These are phyloP conservation scores for Sesamia inferens DNA, from an alignment of 2,888 invertebrate genomes.

Conservation along the genomic window DNA sequence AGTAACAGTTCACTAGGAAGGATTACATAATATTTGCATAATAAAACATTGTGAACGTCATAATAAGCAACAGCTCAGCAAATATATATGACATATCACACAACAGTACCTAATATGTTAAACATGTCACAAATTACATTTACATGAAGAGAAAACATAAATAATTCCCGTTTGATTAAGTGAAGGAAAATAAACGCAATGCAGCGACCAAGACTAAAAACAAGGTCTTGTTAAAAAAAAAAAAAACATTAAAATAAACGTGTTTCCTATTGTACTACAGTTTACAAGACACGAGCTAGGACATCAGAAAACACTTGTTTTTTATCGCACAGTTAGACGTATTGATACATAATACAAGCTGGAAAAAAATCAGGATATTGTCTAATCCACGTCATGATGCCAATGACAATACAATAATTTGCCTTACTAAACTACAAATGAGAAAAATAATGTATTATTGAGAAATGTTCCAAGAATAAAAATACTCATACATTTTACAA, in stretches of 20 bases:
- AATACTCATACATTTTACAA: no score
- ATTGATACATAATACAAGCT: no score
- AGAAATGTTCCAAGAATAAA: no score
- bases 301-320: no score
- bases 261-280: not conserved
- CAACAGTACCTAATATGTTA: conserved; percentile 46
- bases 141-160: conserved; percentile 57
- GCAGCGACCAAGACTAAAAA: conserved; percentile 46
- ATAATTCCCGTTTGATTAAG: conserved; percentile 63
- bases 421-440: no score
- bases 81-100: conserved; percentile 46
- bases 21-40: conserved; percentile 38
- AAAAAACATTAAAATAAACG: conserved; percentile 1
- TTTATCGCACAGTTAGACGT: no score
- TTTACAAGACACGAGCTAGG: not conserved
- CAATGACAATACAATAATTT: no score
- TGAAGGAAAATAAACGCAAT: conserved; percentile 58
- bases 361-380: no score
- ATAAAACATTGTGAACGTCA: conserved; percentile 21
- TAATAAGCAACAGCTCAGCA: conserved; percentile 34
- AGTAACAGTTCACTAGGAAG: conserved; percentile 22
- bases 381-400: no score
- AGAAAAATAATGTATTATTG: no score
- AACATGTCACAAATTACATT: conserved; percentile 52
- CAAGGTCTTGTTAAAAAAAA: not conserved